Evolutionary conservation across 2,797 vertebrate genomes (phyloP).

Genomic region (Micromesistius poutassou): DNA sequence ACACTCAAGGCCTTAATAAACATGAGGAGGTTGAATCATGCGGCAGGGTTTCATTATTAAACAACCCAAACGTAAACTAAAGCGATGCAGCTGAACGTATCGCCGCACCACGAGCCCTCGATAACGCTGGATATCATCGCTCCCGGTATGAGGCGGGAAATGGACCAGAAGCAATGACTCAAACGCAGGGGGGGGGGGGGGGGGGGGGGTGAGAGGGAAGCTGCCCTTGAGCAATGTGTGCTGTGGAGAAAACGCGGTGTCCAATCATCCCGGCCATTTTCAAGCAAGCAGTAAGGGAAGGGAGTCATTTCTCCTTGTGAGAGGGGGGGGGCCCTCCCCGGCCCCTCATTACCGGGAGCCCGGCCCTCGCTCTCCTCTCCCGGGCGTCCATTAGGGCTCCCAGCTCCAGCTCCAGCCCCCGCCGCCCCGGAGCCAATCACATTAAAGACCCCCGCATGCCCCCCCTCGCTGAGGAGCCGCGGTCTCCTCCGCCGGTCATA

Average conservation of each 20-base stretch:
- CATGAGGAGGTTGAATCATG: background rate
- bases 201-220: background rate
- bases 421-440: constrained; percentile 70
- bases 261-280: constrained; percentile 59
- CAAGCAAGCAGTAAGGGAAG: constrained; percentile 34
- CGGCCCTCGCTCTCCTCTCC: constrained; percentile 76
- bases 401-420: constrained; percentile 71
- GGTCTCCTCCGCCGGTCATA: constrained; percentile 49
- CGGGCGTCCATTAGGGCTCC: constrained; percentile 77
- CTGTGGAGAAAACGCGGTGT: constrained; percentile 66
- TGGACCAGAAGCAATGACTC: constrained; percentile 59
- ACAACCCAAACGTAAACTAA: background rate
- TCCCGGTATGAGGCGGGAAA: constrained; percentile 46
- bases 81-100: background rate
- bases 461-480: constrained; percentile 30
- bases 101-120: constrained; percentile 19
- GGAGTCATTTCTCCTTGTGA: constrained; percentile 31
- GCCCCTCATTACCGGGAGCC: constrained; percentile 78
- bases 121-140: constrained; percentile 56
- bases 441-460: constrained; percentile 65
- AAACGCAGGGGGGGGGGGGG: constrained; percentile 31
- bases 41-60: background rate
- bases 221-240: constrained; percentile 57
- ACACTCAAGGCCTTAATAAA: background rate
- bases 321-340: constrained; percentile 69